Percentiles rank a stretch among this genome's conserved stretches.
Conservation (phyloP, 2,888 invertebrate genomes). For the Calameuta idolon region DNA sequence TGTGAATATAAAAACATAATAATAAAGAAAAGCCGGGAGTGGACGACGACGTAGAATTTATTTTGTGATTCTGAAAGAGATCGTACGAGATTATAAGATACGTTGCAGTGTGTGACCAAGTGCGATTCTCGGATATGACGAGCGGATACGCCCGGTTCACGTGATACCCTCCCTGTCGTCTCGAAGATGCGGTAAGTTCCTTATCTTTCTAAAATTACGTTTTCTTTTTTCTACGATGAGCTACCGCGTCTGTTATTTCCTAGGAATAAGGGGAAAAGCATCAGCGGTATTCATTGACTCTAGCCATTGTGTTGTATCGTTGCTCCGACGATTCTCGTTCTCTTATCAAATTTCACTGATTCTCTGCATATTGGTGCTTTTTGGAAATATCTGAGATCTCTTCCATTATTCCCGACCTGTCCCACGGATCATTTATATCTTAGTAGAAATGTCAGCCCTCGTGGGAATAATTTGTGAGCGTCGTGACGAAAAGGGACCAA, state of each 20-base stretch:
- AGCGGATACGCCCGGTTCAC: slow-evolving; percentile 56
- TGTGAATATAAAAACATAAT: neutral
- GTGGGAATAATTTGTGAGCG: neutral
- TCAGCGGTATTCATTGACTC: neutral
- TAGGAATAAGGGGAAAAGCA: neutral
- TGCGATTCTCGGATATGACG: slow-evolving; percentile 47
- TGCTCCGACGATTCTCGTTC: neutral
- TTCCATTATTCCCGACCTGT: neutral
- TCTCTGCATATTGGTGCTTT: neutral
- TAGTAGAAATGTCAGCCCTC: neutral
- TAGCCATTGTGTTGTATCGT: neutral
- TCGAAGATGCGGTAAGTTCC: slow-evolving; percentile 40
- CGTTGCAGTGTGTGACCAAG: neutral
- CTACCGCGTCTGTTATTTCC: neutral
- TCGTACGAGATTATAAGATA: neutral
- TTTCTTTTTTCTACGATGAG: neutral
- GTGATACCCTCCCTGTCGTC: slow-evolving; percentile 38
- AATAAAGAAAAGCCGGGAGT: neutral
- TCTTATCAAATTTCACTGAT: neutral
- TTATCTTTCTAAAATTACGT: slow-evolving; percentile 4
- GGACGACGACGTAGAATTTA: neutral
- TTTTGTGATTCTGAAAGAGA: neutral
- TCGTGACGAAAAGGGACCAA: neutral
- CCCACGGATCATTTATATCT: neutral
- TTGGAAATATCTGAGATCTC: neutral